phyloP scores from a whole-genome alignment of 2,113 vertebrate genomes.

The Amblyornis subalaris region DNA sequence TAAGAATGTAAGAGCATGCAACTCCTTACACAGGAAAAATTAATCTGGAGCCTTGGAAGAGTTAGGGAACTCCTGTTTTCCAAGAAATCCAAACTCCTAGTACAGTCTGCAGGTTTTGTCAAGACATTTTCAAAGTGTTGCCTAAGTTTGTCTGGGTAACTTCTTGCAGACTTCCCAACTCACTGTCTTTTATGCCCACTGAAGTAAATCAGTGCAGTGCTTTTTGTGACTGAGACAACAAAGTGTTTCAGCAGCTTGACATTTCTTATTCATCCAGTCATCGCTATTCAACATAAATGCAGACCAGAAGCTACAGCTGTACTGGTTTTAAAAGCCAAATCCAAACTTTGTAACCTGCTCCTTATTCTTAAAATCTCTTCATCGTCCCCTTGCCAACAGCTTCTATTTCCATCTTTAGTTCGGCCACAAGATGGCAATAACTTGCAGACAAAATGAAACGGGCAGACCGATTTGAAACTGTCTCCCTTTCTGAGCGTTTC shows the following conservation, averaged over 20 bases:
- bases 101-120: neutral
- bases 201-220: neutral
- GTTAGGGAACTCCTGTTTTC: neutral
- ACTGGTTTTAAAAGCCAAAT: neutral
- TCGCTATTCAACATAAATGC: neutral
- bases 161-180: neutral
- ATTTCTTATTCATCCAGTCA: neutral
- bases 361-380: neutral
- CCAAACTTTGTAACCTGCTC: neutral
- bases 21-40: neutral
- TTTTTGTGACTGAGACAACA: neutral
- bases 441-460: conserved; percentile 54
- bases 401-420: neutral
- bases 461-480: neutral
- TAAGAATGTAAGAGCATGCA: neutral
- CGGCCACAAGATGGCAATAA: conserved; percentile 74
- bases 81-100: neutral
- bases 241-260: neutral
- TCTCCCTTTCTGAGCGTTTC: neutral
- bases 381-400: neutral
- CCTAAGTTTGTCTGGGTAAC: neutral
- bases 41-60: neutral
- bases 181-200: neutral
- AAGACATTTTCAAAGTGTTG: neutral
- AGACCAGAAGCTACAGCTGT: neutral